Conservation (phyloP, 2,113 vertebrate genomes). For the Romanogobio albipinnatus region DNA sequence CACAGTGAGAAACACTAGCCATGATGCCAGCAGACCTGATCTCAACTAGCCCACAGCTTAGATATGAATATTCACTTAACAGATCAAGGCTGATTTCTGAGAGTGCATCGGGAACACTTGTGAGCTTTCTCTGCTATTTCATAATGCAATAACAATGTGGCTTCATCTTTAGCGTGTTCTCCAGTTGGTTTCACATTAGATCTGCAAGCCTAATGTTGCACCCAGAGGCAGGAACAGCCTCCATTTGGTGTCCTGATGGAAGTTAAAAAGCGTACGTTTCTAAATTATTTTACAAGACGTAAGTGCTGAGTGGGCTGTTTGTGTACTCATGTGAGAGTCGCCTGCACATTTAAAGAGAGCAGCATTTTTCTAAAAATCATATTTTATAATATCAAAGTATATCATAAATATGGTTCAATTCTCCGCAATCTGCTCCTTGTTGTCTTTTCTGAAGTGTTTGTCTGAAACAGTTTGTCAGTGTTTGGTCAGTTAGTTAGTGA, state of each 20-base stretch:
- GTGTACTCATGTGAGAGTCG: background rate
- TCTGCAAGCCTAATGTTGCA: constrained; percentile 35
- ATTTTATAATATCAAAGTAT: background rate
- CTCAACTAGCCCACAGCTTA: background rate
- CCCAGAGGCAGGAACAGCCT: constrained; percentile 35
- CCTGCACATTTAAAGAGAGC: background rate
- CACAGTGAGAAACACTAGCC: no score
- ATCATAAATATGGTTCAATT: background rate
- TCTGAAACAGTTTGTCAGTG: no score
- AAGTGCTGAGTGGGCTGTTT: constrained; percentile 5
- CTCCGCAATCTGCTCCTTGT: no score
- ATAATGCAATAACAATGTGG: constrained; percentile 51
- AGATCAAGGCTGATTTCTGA: constrained; percentile 45
- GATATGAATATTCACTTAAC: constrained; percentile 22
- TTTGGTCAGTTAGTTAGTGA: background rate
- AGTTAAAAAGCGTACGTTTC: constrained; percentile 11
- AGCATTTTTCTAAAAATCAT: background rate
- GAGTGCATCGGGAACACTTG: constrained; percentile 31
- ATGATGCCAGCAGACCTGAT: no score
- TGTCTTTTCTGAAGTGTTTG: no score
- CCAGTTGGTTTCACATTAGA: constrained; percentile 12
- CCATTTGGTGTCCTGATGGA: constrained; percentile 46
- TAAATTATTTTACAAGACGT: constrained; percentile 18
- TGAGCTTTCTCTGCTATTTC: constrained; percentile 33
- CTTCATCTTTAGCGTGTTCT: constrained; percentile 51